phyloP scores from a whole-genome alignment of 2,888 invertebrate species.

The Trichopria drosophilae region DNA sequence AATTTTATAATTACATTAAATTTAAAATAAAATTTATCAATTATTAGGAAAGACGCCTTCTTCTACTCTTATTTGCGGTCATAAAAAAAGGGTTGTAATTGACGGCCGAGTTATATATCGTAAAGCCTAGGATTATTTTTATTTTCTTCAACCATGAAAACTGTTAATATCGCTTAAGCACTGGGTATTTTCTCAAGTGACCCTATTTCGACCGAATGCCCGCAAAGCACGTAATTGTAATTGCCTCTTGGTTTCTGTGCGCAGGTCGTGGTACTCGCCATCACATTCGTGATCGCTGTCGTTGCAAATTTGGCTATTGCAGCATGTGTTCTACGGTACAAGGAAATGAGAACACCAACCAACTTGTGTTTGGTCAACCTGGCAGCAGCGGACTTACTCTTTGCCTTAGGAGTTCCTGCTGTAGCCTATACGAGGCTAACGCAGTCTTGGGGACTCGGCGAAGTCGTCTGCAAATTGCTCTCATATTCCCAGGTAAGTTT shows the following conservation, averaged over 20 bases:
- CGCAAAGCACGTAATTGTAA: background rate
- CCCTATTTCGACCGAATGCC: too few relatives aligned
- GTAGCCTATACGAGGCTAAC: conserved; percentile 62
- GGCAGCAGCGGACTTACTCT: conserved; percentile 69
- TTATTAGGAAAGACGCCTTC: too few relatives aligned
- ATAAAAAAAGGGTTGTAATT: too few relatives aligned
- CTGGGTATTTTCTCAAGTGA: too few relatives aligned
- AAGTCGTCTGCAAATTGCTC: conserved; percentile 60
- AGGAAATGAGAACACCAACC: conserved; percentile 63
- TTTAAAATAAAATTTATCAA: too few relatives aligned
- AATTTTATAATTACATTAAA: too few relatives aligned
- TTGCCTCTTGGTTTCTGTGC: conserved; percentile 16
- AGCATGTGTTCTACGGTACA: conserved; percentile 60
- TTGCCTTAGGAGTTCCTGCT: conserved; percentile 62
- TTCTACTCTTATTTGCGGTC: too few relatives aligned
- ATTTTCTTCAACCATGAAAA: too few relatives aligned
- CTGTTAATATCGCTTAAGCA: too few relatives aligned
- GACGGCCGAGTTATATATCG: too few relatives aligned
- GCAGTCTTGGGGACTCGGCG: conserved; percentile 61
- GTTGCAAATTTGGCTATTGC: conserved; percentile 62
- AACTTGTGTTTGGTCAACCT: conserved; percentile 64
- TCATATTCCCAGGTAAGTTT: conserved; percentile 63
- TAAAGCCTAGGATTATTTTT: too few relatives aligned
- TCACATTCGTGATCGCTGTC: conserved; percentile 60
- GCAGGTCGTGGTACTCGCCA: conserved; percentile 55